A percentile compares a stretch with the other conserved stretches of the same genome.
phyloP scores from a whole-genome alignment of 2,888 invertebrate species.

The Agonopterix arenella region DNA sequence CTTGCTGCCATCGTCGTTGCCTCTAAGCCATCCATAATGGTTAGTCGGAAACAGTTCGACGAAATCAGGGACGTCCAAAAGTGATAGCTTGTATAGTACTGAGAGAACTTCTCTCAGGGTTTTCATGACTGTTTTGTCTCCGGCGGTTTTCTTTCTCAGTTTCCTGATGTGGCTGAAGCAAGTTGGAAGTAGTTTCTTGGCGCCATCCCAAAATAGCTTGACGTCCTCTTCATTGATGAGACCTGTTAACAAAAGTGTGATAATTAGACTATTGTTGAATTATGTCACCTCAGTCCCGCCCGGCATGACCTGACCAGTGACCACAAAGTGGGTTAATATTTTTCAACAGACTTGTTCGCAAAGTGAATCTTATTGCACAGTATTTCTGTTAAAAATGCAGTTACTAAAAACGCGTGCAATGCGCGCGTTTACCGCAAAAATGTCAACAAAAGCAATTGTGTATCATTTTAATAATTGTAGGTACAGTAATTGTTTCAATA shows the following conservation, averaged over 20 bases:
- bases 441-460: no score
- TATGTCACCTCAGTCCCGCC: no score
- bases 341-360: no score
- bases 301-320: no score
- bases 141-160: conserved; percentile 83
- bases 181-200: conserved; percentile 85
- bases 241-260: conserved; percentile 30
- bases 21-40: conserved; percentile 81
- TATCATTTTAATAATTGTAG: no score
- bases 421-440: no score
- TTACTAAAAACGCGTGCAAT: no score
- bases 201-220: conserved; percentile 89
- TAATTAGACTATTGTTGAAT: neutral
- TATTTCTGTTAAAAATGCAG: no score
- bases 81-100: conserved; percentile 80
- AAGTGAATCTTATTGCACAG: no score
- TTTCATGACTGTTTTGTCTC: conserved; percentile 83
- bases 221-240: conserved; percentile 75
- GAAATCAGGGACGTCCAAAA: conserved; percentile 75
- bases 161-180: conserved; percentile 86
- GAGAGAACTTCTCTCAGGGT: conserved; percentile 85
- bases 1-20: conserved; percentile 60
- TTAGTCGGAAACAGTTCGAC: conserved; percentile 82
- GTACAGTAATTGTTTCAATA: no score
- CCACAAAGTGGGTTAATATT: no score